Base-by-base conservation (phyloP, 2,888 invertebrate species). In the Oxycera nigricornis region DNA sequence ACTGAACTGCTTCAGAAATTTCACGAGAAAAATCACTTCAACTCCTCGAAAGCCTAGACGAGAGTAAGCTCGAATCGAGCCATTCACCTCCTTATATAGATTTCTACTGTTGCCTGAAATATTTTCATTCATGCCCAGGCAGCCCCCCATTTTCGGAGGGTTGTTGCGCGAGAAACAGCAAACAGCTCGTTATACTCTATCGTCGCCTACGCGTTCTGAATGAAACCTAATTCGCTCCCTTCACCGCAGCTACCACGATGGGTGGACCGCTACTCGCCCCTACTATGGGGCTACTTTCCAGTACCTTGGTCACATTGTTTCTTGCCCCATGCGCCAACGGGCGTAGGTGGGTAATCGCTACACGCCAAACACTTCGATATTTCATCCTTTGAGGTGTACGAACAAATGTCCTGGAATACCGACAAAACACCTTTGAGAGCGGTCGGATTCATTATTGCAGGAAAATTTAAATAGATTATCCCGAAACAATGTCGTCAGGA, bases 41-140 rank as follows among this genome's bases (percentile, higher is more conserved):
- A 70, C 75, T 72, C 46, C 41, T 59, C 72, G 72, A 59, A 68
- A 57, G 65, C 75, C 67, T 65, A 74, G 72, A 76, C 78, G 76
- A 78, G 79, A 78, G 78, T 79, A 78, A 78, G 75, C 75, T 77
- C 75, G 52, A 73, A 74, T 74, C 67, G 74, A 73, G 73, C 74
- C 46, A 73, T 73, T 76, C 73, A 78, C 79, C 74, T 78, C 79
- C 79, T 79, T 79, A 76, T 79, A 79, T 78, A 78, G 79, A 78
- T 76, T 79, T 61, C 26, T 61, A 14, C 22, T 24, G 24, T 22
- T 24, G 20, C 55, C 65, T 52, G 31, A 65, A 73, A 59, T 41
- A 74, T 76, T 75, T 76, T 76, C 76, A 76, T 76, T 76, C 76
- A 76, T 76, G 72, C 73, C 67, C 59, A 59, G 70, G 14, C 52